Base-by-base conservation (phyloP, 1,140 invertebrate species). In the Latrodectus geometricus region DNA sequence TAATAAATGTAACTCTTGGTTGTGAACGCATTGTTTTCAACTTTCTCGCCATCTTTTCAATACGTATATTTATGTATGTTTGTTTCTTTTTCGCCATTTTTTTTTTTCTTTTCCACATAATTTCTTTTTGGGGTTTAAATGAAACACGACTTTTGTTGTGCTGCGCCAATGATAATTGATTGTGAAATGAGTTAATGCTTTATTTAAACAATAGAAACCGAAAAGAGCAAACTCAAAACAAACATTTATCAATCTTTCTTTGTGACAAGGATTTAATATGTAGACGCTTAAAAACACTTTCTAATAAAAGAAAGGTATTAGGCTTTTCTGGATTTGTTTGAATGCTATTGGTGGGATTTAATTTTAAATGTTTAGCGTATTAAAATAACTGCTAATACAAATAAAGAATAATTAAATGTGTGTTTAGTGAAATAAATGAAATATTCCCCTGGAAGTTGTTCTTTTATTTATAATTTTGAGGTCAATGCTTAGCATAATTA, bases 1-100 rank as follows among this genome's bases (percentile, higher is more conserved):
- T 84, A 84, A 84, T 84, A 84, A 84, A 84, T 84, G 82, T 84
- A 84, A 84, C 82, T 84, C 72, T 21, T 66, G 82, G 79, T 76
- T 84, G 50, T 54, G 35, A 84, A 84, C 50, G 72, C 82, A 65
- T 84, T 84, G 82, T 84, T 84, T 69, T 73, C 49, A 35, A 73
- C 35, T 82, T 80, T 80, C 80, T 17, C 54, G 20, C 70, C 52
- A 61, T 73, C 70, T 73, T 76, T 84, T 65, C 56, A 20, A 4
- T 23, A 76, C 61, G 52, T 65, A 68, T 76, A 84, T 75, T 75
- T 61, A 35, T 35, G 35, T 35, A 35, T 61, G 17, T 61, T 61
- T 61, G 17, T 61, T 61, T 61, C 54, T 61, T 61, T 74, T 66
- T 52, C 50, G 73, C 50, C 56, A 35, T 77, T 77, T 61, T 61